Conservation (phyloP, 2,113 vertebrate genomes). For the Podiceps cristatus region DNA sequence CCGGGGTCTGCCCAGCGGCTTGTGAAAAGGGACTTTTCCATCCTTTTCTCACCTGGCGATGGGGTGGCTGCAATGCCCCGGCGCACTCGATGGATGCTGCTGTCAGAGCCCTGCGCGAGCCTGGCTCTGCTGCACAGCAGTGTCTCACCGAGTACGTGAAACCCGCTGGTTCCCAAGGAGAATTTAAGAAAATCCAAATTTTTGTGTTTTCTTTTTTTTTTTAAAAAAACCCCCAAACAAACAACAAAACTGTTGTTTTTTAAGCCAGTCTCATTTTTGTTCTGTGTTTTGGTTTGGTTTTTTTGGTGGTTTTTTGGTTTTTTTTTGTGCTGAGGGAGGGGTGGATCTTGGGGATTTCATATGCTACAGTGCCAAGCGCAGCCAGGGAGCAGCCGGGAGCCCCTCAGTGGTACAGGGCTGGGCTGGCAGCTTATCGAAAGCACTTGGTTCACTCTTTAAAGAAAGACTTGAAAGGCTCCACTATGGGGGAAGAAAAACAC, state of each 20-base stretch:
- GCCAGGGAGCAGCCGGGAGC: background rate
- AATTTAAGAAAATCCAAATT: background rate
- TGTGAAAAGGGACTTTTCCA: background rate
- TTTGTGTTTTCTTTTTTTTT: no score
- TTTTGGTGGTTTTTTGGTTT: background rate
- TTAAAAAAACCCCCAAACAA: no score
- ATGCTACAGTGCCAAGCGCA: background rate
- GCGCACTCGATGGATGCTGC: background rate
- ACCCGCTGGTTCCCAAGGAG: background rate
- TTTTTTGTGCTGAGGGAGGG: background rate
- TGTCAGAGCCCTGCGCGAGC: background rate
- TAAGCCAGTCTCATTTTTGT: background rate
- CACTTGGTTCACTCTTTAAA: slow-evolving; percentile 21
- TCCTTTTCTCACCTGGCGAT: background rate
- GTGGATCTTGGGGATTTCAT: background rate
- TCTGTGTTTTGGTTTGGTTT: no score
- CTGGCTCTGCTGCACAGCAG: background rate
- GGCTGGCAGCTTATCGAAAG: slow-evolving; percentile 5
- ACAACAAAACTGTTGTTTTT: background rate
- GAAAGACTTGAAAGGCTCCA: slow-evolving; percentile 17
- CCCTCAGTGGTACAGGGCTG: background rate
- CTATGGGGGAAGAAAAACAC: background rate
- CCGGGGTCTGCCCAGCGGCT: background rate
- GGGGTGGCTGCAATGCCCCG: background rate
- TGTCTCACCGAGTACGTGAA: rapidly evolving